Conservation (phyloP, 2,888 invertebrate genomes). For the Spisula subtruncata region DNA sequence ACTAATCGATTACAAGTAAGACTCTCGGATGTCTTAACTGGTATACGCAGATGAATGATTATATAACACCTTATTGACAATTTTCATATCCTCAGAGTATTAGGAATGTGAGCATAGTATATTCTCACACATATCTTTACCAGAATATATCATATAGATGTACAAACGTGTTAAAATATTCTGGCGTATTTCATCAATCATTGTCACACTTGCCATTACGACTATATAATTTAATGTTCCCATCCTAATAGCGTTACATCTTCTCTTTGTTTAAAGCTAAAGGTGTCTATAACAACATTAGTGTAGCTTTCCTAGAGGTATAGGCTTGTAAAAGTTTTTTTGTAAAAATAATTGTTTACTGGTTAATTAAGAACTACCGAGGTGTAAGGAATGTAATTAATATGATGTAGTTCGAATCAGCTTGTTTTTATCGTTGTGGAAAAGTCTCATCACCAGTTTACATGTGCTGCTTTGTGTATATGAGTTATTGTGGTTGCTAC, state of each 20-base stretch:
- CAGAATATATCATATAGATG: background rate
- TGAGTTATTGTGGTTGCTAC: no score
- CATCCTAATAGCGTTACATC: no score
- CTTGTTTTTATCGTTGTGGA: background rate
- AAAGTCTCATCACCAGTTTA: no score
- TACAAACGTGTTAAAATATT: background rate
- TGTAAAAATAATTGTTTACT: background rate
- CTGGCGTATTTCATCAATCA: background rate
- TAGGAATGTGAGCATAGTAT: background rate
- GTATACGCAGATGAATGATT: background rate
- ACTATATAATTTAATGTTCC: no score
- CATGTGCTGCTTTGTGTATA: no score
- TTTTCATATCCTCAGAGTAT: background rate
- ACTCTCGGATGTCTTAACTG: background rate
- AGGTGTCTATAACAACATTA: background rate
- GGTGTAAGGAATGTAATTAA: conserved; percentile 2
- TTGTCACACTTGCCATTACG: background rate
- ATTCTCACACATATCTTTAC: background rate
- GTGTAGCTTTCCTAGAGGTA: background rate
- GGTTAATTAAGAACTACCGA: background rate
- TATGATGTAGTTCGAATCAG: background rate
- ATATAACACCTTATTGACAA: background rate
- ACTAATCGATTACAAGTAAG: background rate
- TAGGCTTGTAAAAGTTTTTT: background rate
- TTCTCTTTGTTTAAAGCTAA: background rate